phyloP scores from a whole-genome alignment of 2,113 vertebrate species.

The Protomyctophum bolini region DNA sequence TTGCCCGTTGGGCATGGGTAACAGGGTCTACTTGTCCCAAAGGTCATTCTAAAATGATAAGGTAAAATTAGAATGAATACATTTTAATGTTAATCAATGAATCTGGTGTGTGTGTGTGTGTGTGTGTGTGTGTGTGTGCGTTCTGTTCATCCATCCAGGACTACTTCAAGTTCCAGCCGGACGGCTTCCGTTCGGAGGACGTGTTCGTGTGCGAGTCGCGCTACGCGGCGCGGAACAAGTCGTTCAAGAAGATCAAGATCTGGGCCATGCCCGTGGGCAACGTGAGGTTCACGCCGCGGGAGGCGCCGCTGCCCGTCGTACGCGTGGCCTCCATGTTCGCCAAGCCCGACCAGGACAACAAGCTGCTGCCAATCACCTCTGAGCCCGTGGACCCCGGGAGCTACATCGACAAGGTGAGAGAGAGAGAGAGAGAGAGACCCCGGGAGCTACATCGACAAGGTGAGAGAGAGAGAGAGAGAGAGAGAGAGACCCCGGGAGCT shows the following conservation, averaged over 20 bases:
- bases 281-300: conserved; percentile 85
- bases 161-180: conserved; percentile 96
- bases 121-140: too few relatives aligned
- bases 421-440: too few relatives aligned
- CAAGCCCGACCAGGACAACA: conserved; percentile 89
- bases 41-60: too few relatives aligned
- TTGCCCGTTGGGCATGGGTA: too few relatives aligned
- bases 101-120: too few relatives aligned
- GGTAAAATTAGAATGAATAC: too few relatives aligned
- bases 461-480: too few relatives aligned
- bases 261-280: conserved; percentile 92
- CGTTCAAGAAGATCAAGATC: conserved; percentile 97
- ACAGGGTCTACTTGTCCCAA: too few relatives aligned
- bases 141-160: conserved; percentile 79
- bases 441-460: too few relatives aligned
- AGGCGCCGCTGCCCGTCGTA: conserved; percentile 90
- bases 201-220: conserved; percentile 96
- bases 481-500: too few relatives aligned
- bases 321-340: conserved; percentile 96
- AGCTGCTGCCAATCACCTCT: conserved; percentile 71
- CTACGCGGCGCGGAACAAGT: conserved; percentile 90
- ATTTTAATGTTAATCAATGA: too few relatives aligned
- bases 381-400: conserved; percentile 72
- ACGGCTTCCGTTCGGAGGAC: conserved; percentile 89
- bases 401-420: conserved; percentile 82